These are phyloP conservation scores for Spheniscus humboldti DNA, from an alignment of 2,797 vertebrate species.

Conservation along the genomic window DNA sequence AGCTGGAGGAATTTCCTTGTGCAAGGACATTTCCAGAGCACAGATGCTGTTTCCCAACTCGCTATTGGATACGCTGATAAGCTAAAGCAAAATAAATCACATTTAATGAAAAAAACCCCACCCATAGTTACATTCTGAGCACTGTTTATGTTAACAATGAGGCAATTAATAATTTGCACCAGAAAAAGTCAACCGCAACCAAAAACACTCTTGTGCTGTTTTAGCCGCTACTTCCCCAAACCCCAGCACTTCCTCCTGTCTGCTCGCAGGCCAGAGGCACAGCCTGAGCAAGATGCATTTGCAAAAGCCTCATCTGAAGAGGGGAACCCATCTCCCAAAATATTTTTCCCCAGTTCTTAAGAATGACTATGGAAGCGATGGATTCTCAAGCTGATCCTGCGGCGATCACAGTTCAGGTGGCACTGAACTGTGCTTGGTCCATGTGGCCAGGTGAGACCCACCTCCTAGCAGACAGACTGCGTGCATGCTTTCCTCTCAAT, in stretches of 20 bases:
- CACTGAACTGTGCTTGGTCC: neutral
- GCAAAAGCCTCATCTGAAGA: neutral
- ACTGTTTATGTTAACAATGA: neutral
- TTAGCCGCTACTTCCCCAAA: constrained; percentile 17
- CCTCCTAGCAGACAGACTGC: neutral
- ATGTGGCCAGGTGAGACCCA: neutral
- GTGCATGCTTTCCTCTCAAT: neutral
- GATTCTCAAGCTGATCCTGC: neutral
- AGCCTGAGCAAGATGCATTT: neutral
- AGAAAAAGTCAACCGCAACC: neutral
- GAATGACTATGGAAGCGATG: neutral
- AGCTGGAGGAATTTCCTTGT: neutral
- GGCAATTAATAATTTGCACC: constrained; percentile 14
- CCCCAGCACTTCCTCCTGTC: constrained; percentile 20
- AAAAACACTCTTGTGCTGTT: neutral
- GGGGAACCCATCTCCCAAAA: neutral
- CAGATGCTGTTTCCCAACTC: neutral
- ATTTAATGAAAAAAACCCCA: neutral
- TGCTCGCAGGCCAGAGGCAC: neutral
- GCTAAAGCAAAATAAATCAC: neutral
- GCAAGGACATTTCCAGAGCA: neutral
- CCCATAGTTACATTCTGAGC: neutral
- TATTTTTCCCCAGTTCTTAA: neutral
- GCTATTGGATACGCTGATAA: neutral
- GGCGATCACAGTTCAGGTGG: neutral